Evolutionary conservation across 2,113 vertebrate genomes (phyloP), one percentile per base, ranked within the genome.

Genomic region (Montifringilla adamsi): DNA sequence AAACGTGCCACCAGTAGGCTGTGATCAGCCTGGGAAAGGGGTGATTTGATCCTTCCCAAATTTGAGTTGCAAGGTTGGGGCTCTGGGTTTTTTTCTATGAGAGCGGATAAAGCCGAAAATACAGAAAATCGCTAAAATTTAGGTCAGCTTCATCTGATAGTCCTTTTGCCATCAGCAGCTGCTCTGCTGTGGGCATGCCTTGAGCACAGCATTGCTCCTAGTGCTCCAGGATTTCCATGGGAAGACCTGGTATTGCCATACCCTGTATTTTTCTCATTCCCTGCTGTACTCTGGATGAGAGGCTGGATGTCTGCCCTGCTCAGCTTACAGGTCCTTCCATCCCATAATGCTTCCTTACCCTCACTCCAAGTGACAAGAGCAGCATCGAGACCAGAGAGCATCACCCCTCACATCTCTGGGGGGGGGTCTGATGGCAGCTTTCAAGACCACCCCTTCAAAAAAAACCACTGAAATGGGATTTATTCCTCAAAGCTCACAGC

Each of bases 181-280:
- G 6, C 17, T 64, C 21, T 80, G 53, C 76, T 80, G 62, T 33
- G 37, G 18, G 23, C 33, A 16, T 56, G 33, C 47, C 24, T 44
- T 43, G 43, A 87, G 47, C 26, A 23, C 14, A 3, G 1, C 1
- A 0, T 7, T n/a, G 11, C 4, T 39, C 52, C 44, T 13, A 7
- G 13, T 4, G 14, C 20, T 49, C 78, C 28, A 55, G 47, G 73
- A 17, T 68, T 79, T 44, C 49, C 12, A 4, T 2, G 11, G 41
- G 46, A 62, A 63, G 15, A 19, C 2, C 52, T 23, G 44, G 2
- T 18, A n/a, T 2, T 68, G 33, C 43, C 7, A 22, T 72, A 30
- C 4, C 22, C 15, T 58, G 39, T 18, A 9, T 10, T 68, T 43
- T 75, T 31, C n/a, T 87, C 41, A 11, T 19, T 17, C 33, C 31